Conservation (phyloP, 1,140 invertebrate species). For the Nixonia krombeini region DNA sequence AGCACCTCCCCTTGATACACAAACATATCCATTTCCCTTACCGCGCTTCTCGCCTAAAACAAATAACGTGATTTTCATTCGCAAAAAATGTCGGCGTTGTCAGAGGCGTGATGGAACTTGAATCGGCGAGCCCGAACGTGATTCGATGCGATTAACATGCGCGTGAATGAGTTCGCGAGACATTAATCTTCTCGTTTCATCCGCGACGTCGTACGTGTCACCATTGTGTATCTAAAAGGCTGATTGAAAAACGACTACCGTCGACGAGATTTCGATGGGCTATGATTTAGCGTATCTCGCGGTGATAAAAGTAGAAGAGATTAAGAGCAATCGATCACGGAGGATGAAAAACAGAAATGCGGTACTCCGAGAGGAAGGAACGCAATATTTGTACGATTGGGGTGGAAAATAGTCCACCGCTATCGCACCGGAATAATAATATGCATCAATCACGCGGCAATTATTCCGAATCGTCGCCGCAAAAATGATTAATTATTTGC, state of each 20-base stretch:
- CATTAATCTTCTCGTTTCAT: constrained; percentile 47
- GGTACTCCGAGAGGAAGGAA: constrained; percentile 29
- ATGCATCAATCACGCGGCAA: background rate
- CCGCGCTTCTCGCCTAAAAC: too few relatives aligned
- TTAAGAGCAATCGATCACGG: constrained; percentile 49
- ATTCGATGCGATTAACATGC: constrained; percentile 42
- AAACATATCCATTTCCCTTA: too few relatives aligned
- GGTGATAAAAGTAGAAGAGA: constrained; percentile 47
- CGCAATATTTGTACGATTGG: constrained; percentile 33
- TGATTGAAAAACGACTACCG: constrained; percentile 49
- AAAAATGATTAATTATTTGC: too few relatives aligned
- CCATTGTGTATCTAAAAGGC: constrained; percentile 43
- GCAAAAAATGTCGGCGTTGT: too few relatives aligned
- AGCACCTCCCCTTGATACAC: too few relatives aligned
- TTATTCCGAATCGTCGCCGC: too few relatives aligned
- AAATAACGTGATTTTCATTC: too few relatives aligned
- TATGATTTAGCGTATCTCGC: constrained; percentile 51
- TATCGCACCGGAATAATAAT: background rate
- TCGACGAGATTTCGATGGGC: constrained; percentile 39
- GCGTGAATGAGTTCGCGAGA: constrained; percentile 30
- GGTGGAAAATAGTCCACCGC: too few relatives aligned
- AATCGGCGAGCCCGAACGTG: constrained; percentile 13
- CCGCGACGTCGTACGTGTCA: constrained; percentile 30
- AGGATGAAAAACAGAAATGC: constrained; percentile 34
- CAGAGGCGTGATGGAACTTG: constrained; percentile 4